These are phyloP conservation scores for Andrena hattorfiana DNA, from an alignment of 2,888 invertebrate species.

Conservation along the genomic window DNA sequence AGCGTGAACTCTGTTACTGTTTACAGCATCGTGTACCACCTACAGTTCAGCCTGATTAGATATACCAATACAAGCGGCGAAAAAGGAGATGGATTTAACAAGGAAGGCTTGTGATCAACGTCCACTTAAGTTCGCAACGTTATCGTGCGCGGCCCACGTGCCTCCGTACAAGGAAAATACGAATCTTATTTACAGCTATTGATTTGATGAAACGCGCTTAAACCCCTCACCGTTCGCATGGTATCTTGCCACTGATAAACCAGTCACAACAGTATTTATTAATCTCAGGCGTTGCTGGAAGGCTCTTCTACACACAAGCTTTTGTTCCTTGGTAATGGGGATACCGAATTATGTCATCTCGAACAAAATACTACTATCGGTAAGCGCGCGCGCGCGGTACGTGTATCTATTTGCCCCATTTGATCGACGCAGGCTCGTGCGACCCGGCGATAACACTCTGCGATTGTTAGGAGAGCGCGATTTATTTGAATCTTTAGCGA, in stretches of 20 bases:
- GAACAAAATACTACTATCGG: slow-evolving; percentile 25
- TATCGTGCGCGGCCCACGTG: slow-evolving; percentile 56
- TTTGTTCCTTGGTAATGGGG: neutral
- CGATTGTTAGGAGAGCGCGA: neutral
- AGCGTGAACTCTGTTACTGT: slow-evolving; percentile 56
- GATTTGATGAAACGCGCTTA: neutral
- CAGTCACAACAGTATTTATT: neutral
- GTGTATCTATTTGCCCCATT: slow-evolving; percentile 10
- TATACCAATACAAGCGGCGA: slow-evolving; percentile 45
- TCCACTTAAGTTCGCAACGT: slow-evolving; percentile 51
- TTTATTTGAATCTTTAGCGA: neutral
- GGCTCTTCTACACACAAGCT: neutral
- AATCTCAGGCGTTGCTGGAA: neutral
- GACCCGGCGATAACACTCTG: slow-evolving; percentile 45
- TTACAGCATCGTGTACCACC: slow-evolving; percentile 48
- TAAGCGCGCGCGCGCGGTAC: slow-evolving; percentile 20
- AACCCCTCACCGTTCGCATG: neutral
- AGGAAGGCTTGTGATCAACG: slow-evolving; percentile 62
- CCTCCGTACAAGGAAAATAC: slow-evolving; percentile 41
- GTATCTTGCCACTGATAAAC: neutral
- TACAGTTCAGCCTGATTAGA: slow-evolving; percentile 60
- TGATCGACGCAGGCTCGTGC: slow-evolving; percentile 18
- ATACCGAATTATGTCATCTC: slow-evolving; percentile 44
- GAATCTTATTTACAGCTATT: slow-evolving; percentile 30
- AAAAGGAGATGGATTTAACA: slow-evolving; percentile 62